Conservation (phyloP, 2,797 vertebrate genomes). For the Paedocypris micromegethes region DNA sequence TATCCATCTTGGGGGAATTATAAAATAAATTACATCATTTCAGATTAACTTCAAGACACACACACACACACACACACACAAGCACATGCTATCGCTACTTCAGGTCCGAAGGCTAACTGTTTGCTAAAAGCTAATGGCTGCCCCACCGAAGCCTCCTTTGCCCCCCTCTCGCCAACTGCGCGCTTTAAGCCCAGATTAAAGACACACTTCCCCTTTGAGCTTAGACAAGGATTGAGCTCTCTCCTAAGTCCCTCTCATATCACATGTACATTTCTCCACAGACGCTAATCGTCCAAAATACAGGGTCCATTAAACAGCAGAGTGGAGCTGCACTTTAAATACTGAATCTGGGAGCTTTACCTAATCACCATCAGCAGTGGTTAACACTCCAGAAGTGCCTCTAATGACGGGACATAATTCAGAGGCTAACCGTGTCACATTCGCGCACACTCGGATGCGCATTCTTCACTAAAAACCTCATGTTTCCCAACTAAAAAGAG, state of each 20-base stretch:
- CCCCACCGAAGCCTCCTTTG: slow-evolving; percentile 27
- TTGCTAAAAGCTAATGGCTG: slow-evolving; percentile 45
- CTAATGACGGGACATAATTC: slow-evolving; percentile 53
- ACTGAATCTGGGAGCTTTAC: slow-evolving; percentile 37
- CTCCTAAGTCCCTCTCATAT: slow-evolving; percentile 66
- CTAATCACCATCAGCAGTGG: slow-evolving; percentile 60
- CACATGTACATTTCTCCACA: slow-evolving; percentile 64
- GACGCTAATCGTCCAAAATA: slow-evolving; percentile 63
- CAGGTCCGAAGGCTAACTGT: slow-evolving; percentile 41
- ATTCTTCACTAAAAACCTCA: slow-evolving; percentile 3
- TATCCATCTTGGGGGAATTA: neutral
- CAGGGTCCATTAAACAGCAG: slow-evolving; percentile 61
- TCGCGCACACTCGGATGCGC: slow-evolving; percentile 26
- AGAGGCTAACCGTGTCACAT: slow-evolving; percentile 28
- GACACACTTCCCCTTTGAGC: slow-evolving; percentile 66
- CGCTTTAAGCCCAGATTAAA: slow-evolving; percentile 68
- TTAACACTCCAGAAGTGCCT: slow-evolving; percentile 57
- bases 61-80: neutral
- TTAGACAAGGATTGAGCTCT: slow-evolving; percentile 68
- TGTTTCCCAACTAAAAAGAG: neutral
- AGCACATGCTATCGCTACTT: neutral
- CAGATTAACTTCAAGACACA: slow-evolving; percentile 2
- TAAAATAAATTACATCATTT: slow-evolving; percentile 3
- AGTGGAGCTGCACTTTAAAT: slow-evolving; percentile 39
- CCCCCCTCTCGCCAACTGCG: slow-evolving; percentile 17